These are phyloP conservation scores for Hypocryptadius cinnamomeus DNA, from an alignment of 2,113 vertebrate species.

Conservation along the genomic window DNA sequence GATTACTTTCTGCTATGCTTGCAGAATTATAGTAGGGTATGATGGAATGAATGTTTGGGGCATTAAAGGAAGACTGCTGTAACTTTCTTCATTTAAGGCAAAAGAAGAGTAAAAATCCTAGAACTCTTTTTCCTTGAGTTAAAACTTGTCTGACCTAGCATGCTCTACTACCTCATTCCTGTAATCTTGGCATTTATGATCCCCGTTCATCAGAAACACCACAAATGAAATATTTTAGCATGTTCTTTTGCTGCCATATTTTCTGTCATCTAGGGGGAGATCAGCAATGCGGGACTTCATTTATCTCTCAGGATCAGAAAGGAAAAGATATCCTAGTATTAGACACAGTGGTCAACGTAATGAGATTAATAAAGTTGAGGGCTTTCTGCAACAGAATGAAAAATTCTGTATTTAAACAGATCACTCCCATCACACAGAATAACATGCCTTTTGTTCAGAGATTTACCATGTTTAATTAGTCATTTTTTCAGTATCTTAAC, in stretches of 20 bases:
- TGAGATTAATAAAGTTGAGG: not conserved
- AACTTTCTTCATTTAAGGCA: not conserved
- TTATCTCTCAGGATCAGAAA: not conserved
- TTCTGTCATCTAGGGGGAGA: not conserved
- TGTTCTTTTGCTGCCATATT: not conserved
- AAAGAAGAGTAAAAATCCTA: not conserved
- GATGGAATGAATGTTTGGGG: not conserved
- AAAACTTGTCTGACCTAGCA: not conserved
- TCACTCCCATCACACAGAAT: conserved; percentile 54
- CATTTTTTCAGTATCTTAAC: conserved; percentile 65
- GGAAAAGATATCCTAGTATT: not conserved
- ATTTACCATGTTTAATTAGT: conserved; percentile 70
- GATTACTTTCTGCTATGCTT: not conserved
- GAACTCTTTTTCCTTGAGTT: not conserved
- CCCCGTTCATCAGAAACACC: not conserved
- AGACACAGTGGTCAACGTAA: not conserved
- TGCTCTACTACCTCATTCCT: not conserved
- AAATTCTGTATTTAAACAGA: conserved; percentile 29
- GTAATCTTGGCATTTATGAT: not conserved
- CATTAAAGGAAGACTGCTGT: not conserved
- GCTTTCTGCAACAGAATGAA: conserved; percentile 5
- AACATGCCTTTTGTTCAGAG: conserved; percentile 59
- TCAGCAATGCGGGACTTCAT: not conserved
- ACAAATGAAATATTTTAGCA: not conserved
- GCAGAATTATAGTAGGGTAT: not conserved